A percentile compares a stretch with the other conserved stretches of the same genome.
These are phyloP conservation scores for Drosophila auraria DNA, from an alignment of 1,140 invertebrate genomes.

Conservation along the genomic window DNA sequence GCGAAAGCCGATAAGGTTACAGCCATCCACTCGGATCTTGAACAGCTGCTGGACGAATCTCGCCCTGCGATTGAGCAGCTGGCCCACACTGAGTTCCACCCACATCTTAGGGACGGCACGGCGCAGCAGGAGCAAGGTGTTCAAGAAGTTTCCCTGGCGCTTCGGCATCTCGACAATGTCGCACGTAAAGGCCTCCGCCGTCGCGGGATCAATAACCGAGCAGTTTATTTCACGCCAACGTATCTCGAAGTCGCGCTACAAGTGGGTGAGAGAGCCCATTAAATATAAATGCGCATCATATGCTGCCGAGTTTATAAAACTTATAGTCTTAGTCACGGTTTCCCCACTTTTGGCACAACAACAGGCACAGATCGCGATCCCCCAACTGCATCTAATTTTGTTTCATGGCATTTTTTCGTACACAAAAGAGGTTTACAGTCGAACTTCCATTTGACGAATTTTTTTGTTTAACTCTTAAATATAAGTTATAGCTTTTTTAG, in stretches of 20 bases:
- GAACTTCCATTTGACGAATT: background rate
- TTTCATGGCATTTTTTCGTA: slow-evolving; percentile 6
- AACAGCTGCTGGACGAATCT: slow-evolving; percentile 29
- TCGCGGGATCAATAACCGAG: slow-evolving; percentile 35
- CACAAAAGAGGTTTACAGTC: slow-evolving; percentile 4
- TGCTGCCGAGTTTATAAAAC: slow-evolving; percentile 26
- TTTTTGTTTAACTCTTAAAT: background rate
- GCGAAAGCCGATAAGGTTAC: slow-evolving; percentile 28
- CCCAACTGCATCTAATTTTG: slow-evolving; percentile 12
- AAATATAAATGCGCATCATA: slow-evolving; percentile 47
- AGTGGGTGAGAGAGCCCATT: slow-evolving; percentile 41
- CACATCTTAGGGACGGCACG: slow-evolving; percentile 24
- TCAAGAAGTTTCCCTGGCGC: slow-evolving; percentile 52
- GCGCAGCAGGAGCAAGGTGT: slow-evolving; percentile 30
- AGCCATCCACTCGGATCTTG: slow-evolving; percentile 49
- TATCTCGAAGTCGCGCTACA: slow-evolving; percentile 61
- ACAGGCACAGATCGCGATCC: background rate
- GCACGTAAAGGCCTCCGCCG: slow-evolving; percentile 36
- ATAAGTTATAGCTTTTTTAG: too few relatives aligned
- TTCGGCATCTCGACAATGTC: slow-evolving; percentile 42
- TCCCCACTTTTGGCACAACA: slow-evolving; percentile 14
- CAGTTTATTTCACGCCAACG: slow-evolving; percentile 56
- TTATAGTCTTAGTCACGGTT: slow-evolving; percentile 34
- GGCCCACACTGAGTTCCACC: slow-evolving; percentile 43
- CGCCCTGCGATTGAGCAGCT: slow-evolving; percentile 17